Evolutionary conservation across 2,797 vertebrate species (phyloP).

Genomic region (Smutsia gigantea): DNA sequence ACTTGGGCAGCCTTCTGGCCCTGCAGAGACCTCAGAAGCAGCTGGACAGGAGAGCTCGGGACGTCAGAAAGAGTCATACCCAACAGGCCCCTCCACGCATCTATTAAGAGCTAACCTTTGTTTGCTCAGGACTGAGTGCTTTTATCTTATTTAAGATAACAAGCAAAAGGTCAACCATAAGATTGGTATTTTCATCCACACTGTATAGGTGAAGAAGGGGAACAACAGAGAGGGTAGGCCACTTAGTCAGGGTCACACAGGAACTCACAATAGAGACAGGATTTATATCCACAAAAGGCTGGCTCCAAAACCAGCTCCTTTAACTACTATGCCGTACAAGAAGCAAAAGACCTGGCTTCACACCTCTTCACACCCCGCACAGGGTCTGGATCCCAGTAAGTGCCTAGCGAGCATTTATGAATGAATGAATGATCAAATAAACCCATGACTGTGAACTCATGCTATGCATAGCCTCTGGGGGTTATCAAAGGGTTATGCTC

Average conservation of each 20-base stretch:
- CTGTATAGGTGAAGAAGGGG: background rate
- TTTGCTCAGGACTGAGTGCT: background rate
- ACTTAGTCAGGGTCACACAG: background rate
- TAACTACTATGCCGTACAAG: background rate
- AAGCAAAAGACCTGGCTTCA: background rate
- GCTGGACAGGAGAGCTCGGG: background rate
- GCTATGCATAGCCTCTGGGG: fast-evolving
- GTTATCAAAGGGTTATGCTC: background rate
- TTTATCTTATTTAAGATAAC: background rate
- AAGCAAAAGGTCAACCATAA: background rate
- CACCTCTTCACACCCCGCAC: fast-evolving
- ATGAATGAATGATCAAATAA: background rate
- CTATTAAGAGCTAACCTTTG: background rate
- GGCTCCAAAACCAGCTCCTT: background rate
- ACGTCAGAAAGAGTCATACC: background rate
- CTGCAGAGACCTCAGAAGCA: background rate
- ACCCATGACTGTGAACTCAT: background rate
- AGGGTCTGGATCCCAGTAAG: too few relatives aligned
- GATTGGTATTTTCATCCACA: background rate
- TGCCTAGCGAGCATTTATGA: too few relatives aligned
- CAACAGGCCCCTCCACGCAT: background rate
- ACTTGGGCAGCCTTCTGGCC: background rate
- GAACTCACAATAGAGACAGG: background rate
- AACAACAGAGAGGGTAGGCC: background rate
- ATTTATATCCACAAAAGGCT: background rate